A percentile compares a stretch with the other conserved stretches of the same genome.
These are phyloP conservation scores for Helleia helle DNA, from an alignment of 2,888 invertebrate genomes.

Conservation along the genomic window DNA sequence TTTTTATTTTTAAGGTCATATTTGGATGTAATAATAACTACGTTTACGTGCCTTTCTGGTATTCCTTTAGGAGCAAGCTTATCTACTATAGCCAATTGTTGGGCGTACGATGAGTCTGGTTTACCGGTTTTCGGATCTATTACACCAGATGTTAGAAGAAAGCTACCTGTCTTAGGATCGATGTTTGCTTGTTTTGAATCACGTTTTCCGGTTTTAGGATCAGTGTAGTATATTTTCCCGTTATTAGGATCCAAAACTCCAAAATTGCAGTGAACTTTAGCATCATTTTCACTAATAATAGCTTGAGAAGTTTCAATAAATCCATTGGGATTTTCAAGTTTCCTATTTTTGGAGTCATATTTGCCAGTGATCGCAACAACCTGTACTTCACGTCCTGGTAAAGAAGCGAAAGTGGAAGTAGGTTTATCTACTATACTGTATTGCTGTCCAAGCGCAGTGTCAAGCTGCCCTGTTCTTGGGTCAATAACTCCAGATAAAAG, in stretches of 20 bases:
- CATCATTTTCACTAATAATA: constrained; percentile 79
- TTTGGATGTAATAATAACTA: constrained; percentile 72
- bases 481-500: constrained; percentile 71
- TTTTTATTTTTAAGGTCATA: constrained; percentile 73
- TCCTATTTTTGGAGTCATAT: constrained; percentile 74
- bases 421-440: constrained; percentile 76
- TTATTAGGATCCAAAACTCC: constrained; percentile 75
- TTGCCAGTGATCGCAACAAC: constrained; percentile 74
- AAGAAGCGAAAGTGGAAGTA: constrained; percentile 52
- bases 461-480: constrained; percentile 73
- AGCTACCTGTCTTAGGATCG: constrained; percentile 72
- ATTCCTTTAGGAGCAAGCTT: constrained; percentile 58
- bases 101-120: constrained; percentile 77
- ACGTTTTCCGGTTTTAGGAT: constrained; percentile 75
- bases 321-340: constrained; percentile 73
- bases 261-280: constrained; percentile 79
- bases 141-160: constrained; percentile 73
- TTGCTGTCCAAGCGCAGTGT: constrained; percentile 72
- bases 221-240: constrained; percentile 72
- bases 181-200: constrained; percentile 75
- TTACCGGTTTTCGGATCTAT: constrained; percentile 77
- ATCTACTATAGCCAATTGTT: constrained; percentile 62
- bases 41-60: constrained; percentile 60
- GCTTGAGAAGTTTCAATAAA: constrained; percentile 65
- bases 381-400: constrained; percentile 67